Base-by-base conservation (phyloP, 2,888 invertebrate species). In the Neoitamus cyanurus region DNA sequence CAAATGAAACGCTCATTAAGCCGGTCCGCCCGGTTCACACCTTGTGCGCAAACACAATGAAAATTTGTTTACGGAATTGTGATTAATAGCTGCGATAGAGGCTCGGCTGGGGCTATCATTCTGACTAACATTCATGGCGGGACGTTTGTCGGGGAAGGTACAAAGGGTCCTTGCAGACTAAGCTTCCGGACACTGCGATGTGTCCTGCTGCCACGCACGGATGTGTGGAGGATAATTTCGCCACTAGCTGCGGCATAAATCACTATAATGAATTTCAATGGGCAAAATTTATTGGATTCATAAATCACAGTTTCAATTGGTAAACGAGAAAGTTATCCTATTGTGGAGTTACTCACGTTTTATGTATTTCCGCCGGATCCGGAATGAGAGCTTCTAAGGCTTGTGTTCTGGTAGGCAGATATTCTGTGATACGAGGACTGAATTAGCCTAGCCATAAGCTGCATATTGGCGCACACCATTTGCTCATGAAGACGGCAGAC, bases 271-370 rank as follows among this genome's bases (percentile, higher is more conserved):
- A 84, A 84, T 69, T 84, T 80, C 84, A 78, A 70, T 58, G 84
- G 77, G 34, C 15, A 78, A 48, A 84, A 84, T 84, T 80, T 84
- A 84, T 84, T 84, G 69, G 80, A 46, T 78, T 78, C 84, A 84
- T 84, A 84, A 84, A 84, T 84, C 84, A 84, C 46, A 78, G 72
- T 84, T 84, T 84, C 84, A 84, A 84, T 84, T 84, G 78, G 84
- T 80, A 80, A 80, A 84, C 70, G 80, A 84, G 70, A 84, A 84
- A 84, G 73, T 84, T 84, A 75, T 84, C 58, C 83, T 83, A 83
- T 83, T 70, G 70, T 83, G n/a, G 68, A 69, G 69, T 77, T 84
- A 69, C 68, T 77, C 77, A 77, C 70, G 84, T 78, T 77, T 78
- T n/a, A 84, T 78, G 70, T 78, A 77, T 84, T 78, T 78, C 58